phyloP scores from a whole-genome alignment of 2,797 vertebrate species.

The Loriculus beryllinus region DNA sequence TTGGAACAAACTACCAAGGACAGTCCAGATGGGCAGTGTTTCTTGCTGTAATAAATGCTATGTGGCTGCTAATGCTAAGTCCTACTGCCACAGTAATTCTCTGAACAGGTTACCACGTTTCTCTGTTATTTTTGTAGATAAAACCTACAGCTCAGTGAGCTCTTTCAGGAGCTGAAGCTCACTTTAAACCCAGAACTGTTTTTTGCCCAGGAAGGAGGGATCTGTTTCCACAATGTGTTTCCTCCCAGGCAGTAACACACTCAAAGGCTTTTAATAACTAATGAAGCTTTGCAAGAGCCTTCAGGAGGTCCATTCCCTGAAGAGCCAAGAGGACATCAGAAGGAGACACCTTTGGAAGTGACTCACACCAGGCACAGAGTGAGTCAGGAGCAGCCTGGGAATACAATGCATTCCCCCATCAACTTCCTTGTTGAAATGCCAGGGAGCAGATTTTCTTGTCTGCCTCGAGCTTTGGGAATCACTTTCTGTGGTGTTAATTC shows the following conservation, averaged over 20 bases:
- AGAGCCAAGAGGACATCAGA: not conserved
- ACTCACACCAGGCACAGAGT: conserved; percentile 12
- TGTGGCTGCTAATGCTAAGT: not conserved
- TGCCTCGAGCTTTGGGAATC: not conserved
- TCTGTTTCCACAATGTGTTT: not conserved
- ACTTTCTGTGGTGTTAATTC: not conserved
- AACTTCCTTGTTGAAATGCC: not conserved
- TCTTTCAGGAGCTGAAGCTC: not conserved
- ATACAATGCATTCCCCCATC: not conserved
- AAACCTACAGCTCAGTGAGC: not conserved
- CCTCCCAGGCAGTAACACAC: not conserved
- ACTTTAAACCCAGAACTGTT: not conserved
- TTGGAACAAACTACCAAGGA: not conserved
- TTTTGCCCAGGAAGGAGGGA: not conserved
- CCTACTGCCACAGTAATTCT: not conserved
- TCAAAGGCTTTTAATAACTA: not conserved
- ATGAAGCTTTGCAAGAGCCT: not conserved
- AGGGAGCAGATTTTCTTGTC: not conserved
- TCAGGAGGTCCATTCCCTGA: not conserved
- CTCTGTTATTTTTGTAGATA: not conserved
- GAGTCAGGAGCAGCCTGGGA: conserved; percentile 36
- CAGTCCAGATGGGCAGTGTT: not conserved
- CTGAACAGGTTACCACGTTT: not conserved
- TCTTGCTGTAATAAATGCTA: not conserved
- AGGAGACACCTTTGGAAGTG: conserved; percentile 21